These are phyloP conservation scores for Diplosoma virens DNA, from an alignment of 23 tunicate genomes.

Conservation along the genomic window DNA sequence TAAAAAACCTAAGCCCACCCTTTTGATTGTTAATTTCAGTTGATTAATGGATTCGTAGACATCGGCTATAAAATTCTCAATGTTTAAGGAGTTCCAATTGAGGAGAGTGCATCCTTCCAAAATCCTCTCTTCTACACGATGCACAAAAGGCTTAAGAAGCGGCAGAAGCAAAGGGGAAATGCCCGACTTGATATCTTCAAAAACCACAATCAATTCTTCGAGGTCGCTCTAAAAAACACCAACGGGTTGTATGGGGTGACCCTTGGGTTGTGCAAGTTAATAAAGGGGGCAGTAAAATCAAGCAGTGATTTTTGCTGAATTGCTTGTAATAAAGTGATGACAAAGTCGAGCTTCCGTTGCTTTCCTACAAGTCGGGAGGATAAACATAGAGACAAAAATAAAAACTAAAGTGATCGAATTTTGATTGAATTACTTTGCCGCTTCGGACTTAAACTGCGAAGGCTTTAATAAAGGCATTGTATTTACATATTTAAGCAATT, in stretches of 20 bases:
- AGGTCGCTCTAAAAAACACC: slow-evolving; percentile 64
- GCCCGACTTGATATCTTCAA: slow-evolving; percentile 54
- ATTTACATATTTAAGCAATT: no score
- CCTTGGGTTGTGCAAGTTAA: no score
- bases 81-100: slow-evolving; percentile 97
- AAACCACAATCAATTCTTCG: slow-evolving; percentile 61
- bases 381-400: not conserved
- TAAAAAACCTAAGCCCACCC: no score
- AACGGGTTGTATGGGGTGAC: no score
- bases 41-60: slow-evolving; percentile 70
- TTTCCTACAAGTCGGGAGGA: no score
- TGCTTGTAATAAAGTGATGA: no score
- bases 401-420: not conserved
- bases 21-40: slow-evolving; percentile 57
- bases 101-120: slow-evolving; percentile 73
- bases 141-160: slow-evolving; percentile 75
- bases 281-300: no score
- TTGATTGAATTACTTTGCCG: no score
- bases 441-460: no score
- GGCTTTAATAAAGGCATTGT: no score
- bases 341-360: no score
- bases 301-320: no score
- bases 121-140: slow-evolving; percentile 78
- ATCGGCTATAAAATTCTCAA: slow-evolving; percentile 82
- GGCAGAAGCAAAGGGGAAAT: slow-evolving; percentile 76